These are phyloP conservation scores for Trachurus trachurus DNA, from an alignment of 2,797 vertebrate species.

Conservation along the genomic window DNA sequence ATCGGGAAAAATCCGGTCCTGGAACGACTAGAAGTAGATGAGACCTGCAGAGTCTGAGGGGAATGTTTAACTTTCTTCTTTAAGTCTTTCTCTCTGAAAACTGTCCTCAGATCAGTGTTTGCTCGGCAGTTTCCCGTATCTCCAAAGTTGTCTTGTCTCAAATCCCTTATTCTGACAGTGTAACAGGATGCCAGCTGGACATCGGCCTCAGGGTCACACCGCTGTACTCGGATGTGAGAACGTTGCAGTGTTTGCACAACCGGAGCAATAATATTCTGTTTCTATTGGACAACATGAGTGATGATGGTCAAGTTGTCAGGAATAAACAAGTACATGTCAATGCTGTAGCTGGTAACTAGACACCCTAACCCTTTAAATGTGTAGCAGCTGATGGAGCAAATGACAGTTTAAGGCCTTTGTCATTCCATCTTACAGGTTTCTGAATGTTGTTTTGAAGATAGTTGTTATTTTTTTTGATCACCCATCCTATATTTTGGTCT, in stretches of 20 bases:
- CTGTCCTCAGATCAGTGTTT: conserved; percentile 33
- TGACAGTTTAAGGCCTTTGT: not conserved
- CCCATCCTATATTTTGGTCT: not conserved
- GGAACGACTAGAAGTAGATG: not conserved
- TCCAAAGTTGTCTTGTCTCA: conserved; percentile 29
- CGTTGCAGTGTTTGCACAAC: conserved; percentile 45
- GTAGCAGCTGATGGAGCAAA: not conserved
- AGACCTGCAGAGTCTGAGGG: conserved; percentile 5
- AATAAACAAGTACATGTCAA: no score
- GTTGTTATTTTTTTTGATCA: no score
- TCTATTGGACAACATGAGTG: conserved; percentile 23
- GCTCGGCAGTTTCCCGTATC: conserved; percentile 13
- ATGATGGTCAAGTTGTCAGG: not conserved
- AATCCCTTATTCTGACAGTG: conserved; percentile 38
- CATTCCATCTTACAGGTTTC: not conserved
- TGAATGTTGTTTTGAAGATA: not conserved
- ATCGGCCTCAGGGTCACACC: conserved; percentile 26
- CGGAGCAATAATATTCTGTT: conserved; percentile 24
- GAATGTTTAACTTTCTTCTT: conserved; percentile 1
- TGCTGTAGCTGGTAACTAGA: not conserved
- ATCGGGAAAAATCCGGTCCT: conserved; percentile 6
- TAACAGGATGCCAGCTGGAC: conserved; percentile 50
- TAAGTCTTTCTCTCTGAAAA: conserved; percentile 27
- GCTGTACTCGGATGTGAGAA: conserved; percentile 13
- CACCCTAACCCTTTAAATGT: not conserved